Conservation (phyloP, 2,113 vertebrate species). For the Lophotis ruficrista region DNA sequence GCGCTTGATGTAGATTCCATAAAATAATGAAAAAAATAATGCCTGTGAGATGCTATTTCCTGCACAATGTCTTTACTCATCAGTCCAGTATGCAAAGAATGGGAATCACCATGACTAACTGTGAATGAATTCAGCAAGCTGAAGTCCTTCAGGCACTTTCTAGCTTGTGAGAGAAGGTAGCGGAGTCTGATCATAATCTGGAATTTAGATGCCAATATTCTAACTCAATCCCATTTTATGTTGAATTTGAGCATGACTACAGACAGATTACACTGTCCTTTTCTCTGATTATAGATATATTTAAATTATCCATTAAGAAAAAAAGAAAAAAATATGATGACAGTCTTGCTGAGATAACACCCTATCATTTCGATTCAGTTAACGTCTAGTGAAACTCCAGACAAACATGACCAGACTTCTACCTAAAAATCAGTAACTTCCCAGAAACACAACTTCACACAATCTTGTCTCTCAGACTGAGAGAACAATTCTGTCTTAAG, state of each 20-base stretch:
- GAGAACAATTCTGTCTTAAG: not conserved
- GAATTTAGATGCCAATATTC: not conserved
- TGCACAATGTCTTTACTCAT: not conserved
- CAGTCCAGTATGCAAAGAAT: not conserved
- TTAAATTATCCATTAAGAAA: not conserved
- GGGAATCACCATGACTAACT: not conserved
- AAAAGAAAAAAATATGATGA: not conserved
- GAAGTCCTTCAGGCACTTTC: not conserved
- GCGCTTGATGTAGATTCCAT: not conserved
- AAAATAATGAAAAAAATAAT: not conserved
- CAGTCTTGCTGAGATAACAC: not conserved
- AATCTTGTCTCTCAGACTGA: not conserved
- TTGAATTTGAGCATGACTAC: not conserved
- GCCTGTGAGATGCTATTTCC: not conserved
- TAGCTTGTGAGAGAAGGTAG: not conserved
- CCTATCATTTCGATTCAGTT: not conserved
- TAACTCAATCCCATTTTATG: not conserved
- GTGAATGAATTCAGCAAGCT: not conserved
- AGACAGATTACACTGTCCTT: not conserved
- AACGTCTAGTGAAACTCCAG: not conserved
- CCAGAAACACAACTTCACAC: not conserved
- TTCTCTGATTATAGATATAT: not conserved
- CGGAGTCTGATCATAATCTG: not conserved
- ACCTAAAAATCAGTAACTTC: not conserved
- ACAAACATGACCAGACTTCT: not conserved